phyloP scores from a whole-genome alignment of 2,113 vertebrate species.

The Nibea albiflora region DNA sequence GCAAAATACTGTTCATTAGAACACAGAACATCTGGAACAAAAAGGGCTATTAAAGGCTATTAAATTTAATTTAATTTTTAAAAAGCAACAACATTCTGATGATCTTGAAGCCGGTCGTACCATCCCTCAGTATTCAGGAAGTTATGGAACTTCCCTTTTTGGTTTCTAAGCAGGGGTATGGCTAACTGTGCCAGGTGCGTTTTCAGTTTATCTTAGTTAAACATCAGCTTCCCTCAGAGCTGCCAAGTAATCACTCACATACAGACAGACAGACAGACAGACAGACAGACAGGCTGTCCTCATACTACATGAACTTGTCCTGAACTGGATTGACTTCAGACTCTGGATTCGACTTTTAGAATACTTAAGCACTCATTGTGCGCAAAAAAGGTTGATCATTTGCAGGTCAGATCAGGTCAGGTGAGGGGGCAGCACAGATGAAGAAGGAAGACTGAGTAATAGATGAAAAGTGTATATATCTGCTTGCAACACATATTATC shows the following conservation, averaged over 20 bases:
- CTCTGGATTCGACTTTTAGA: neutral
- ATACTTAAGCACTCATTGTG: neutral
- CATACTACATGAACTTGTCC: constrained; percentile 6
- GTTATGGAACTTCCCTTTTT: constrained; percentile 80
- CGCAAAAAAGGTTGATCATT: neutral
- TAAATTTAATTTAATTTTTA: too few relatives aligned
- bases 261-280: neutral
- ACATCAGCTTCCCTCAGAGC: constrained; percentile 72
- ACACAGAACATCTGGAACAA: neutral
- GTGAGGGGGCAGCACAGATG: neutral
- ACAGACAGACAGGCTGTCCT: constrained; percentile 7
- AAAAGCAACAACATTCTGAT: neutral
- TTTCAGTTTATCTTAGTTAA: constrained; percentile 79
- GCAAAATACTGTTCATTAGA: neutral
- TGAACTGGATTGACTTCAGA: too few relatives aligned
- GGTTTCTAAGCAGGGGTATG: constrained; percentile 32
- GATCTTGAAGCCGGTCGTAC: neutral
- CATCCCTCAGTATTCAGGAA: constrained; percentile 50
- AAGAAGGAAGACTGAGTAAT: neutral
- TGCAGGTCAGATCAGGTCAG: neutral
- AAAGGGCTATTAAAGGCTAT: too few relatives aligned
- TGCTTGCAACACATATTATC: neutral
- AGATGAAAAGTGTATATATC: neutral
- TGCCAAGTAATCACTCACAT: neutral
- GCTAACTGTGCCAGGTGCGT: constrained; percentile 72